These are phyloP conservation scores for Amblyraja radiata DNA, from an alignment of 2,797 vertebrate genomes.

Conservation along the genomic window DNA sequence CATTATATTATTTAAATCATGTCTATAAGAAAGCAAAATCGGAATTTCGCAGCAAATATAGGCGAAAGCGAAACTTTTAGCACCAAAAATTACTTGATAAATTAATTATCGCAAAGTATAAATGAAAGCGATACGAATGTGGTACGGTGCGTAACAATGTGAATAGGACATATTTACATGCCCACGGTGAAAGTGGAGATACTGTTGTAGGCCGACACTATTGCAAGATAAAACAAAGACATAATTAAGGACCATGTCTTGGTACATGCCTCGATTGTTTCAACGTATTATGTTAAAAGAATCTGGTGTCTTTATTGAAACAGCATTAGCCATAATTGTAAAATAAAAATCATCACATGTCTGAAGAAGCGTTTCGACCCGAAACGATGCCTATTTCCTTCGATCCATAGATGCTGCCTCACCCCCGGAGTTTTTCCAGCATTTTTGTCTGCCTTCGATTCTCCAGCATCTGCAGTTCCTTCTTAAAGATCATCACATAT, in stretches of 20 bases:
- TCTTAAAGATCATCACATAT: neutral
- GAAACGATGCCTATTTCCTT: too few species aligned
- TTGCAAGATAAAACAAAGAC: neutral
- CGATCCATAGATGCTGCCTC: too few species aligned
- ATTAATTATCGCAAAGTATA: neutral
- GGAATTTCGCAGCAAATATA: neutral
- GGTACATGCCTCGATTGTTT: neutral
- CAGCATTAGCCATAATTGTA: neutral
- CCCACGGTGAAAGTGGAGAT: neutral
- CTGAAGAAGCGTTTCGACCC: too few species aligned
- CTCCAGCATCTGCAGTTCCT: too few species aligned
- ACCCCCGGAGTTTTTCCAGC: too few species aligned
- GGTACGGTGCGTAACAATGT: neutral
- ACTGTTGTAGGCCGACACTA: neutral
- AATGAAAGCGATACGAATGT: neutral
- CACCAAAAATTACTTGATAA: neutral
- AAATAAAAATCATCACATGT: slow-evolving; percentile 8
- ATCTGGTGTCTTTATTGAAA: neutral
- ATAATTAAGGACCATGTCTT: neutral
- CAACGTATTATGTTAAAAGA: neutral
- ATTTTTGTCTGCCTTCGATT: too few species aligned
- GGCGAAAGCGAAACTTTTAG: neutral
- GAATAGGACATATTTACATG: neutral
- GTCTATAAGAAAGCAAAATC: neutral
- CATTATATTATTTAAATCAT: neutral